A percentile compares a stretch with the other conserved stretches of the same genome.
Conservation (phyloP, 2,797 vertebrate species). For the Ara ararauna region DNA sequence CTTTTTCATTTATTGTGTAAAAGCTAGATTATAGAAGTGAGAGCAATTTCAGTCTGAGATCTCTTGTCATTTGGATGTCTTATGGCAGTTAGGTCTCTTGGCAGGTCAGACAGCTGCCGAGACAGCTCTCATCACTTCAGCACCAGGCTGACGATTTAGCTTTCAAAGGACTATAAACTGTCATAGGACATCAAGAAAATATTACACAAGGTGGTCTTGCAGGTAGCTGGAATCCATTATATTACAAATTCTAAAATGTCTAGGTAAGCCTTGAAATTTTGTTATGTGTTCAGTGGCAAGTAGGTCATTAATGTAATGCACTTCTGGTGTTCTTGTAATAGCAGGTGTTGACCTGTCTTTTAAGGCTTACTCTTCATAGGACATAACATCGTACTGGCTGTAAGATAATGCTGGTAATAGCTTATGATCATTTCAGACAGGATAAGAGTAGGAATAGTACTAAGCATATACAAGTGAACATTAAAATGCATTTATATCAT, state of each 20-base stretch:
- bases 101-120: slow-evolving; percentile 29
- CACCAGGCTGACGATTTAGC: background rate
- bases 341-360: background rate
- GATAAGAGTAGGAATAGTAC: background rate
- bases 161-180: background rate
- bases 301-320: background rate
- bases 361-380: background rate
- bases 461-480: background rate
- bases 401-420: background rate
- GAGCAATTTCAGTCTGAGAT: background rate
- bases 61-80: background rate
- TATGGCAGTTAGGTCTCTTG: background rate
- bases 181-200: background rate
- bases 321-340: background rate
- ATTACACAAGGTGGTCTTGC: background rate
- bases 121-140: background rate
- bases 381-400: background rate
- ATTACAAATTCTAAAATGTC: background rate
- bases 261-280: background rate
- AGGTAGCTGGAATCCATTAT: background rate
- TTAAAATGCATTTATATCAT: background rate
- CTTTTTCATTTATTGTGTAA: background rate
- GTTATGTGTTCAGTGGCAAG: background rate
- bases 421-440: background rate
- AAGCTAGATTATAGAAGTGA: background rate